Evolutionary conservation across 1,140 invertebrate genomes (phyloP), one percentile per base, ranked within the genome.

Genomic region (Nephotettix cincticeps): DNA sequence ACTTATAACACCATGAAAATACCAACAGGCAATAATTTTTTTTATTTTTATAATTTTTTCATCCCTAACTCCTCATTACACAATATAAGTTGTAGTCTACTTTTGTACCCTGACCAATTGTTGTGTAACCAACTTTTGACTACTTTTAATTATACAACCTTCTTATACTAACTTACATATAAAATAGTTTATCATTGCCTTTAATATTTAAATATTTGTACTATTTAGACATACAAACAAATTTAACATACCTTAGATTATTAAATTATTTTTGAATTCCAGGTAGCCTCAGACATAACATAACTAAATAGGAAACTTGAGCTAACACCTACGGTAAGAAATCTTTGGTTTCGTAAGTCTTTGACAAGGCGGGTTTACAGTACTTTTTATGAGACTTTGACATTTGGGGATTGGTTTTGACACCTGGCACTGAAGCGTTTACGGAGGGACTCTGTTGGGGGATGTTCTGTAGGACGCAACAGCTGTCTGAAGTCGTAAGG

Each of bases 401-500:
- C 32, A 63, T 72, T 71, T 13, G 70, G 70, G n/a, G 63, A 19
- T 56, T 51, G 67, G 36, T 40, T 40, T 19, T 54, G 68, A 72
- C 71, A 72, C 23, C 71, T 19, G 0, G 47, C 64, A 19, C 71
- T 54, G 25, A 68, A 63, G 13, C 87, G 81, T 77, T 89, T 89
- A n/a, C 89, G 81, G 17, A 91, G 78, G 28, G 89, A 91, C 75
- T 90, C 89, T 0, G 90, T 91, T 0, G 90, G 89, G 4, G 88
- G 85, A 72, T 86, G 84, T 66, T 88, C 83, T 0, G 89, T 90
- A 13, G 88, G 88, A 66, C 88, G 81, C 6, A 92, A 77, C 6
- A 91, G 76, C 75, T 90, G 87, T 56, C 89, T 82, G 76, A 91
- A 92, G 75, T 91, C 87, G 76, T 89, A 91, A 0, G 89, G 88